Evolutionary conservation across 2,113 vertebrate genomes (phyloP).

Genomic region (Oenanthe oenanthe): DNA sequence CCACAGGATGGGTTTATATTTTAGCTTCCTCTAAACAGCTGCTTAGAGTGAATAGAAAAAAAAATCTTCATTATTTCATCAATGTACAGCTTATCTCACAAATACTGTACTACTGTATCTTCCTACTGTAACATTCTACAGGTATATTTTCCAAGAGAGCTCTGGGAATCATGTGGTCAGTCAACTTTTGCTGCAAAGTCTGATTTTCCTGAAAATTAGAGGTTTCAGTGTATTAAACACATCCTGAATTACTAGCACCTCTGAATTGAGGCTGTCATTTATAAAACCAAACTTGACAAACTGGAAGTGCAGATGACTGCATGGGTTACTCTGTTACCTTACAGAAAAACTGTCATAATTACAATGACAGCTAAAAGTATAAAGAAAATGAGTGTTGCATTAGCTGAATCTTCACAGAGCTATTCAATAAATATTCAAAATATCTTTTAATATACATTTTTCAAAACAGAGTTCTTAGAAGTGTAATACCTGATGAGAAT

Average conservation of each 20-base stretch:
- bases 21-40: not conserved
- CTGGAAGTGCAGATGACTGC: not conserved
- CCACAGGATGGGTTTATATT: not conserved
- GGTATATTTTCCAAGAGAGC: not conserved
- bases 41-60: not conserved
- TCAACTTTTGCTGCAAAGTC: not conserved
- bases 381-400: not conserved
- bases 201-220: constrained; percentile 6
- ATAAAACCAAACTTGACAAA: not conserved
- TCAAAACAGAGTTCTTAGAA: not conserved
- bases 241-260: not conserved
- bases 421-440: not conserved
- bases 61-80: not conserved
- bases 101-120: not conserved
- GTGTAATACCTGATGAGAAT: not conserved
- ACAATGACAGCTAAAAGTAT: not conserved
- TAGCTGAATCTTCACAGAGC: not conserved
- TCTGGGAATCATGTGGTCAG: not conserved
- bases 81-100: not conserved
- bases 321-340: not conserved
- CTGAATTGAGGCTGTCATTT: not conserved
- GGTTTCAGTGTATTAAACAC: not conserved
- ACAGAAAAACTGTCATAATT: not conserved
- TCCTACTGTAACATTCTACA: not conserved
- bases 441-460: not conserved